These are phyloP conservation scores for Malthinus flaveolus DNA, from an alignment of 2,888 invertebrate genomes.

Conservation along the genomic window DNA sequence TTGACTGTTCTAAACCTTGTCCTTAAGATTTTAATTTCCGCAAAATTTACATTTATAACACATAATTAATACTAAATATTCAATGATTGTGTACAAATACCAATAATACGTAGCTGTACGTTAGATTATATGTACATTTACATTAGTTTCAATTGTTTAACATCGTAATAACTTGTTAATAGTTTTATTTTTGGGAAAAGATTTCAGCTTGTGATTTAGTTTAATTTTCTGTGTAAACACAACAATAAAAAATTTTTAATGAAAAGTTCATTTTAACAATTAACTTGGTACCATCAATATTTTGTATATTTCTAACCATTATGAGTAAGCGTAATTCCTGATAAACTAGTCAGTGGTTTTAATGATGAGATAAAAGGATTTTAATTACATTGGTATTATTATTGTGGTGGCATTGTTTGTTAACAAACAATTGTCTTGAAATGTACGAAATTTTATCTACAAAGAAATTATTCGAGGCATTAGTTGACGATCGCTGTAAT, in stretches of 20 bases:
- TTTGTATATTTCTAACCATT: no score
- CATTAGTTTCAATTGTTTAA: neutral
- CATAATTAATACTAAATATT: neutral
- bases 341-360: no score
- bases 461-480: no score
- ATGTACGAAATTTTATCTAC: no score
- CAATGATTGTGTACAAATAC: slow-evolving; percentile 11
- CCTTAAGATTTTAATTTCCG: neutral
- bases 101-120: slow-evolving; percentile 11
- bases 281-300: neutral
- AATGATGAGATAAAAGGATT: no score
- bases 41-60: neutral
- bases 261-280: neutral
- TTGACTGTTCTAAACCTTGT: no score
- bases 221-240: slow-evolving; percentile 13
- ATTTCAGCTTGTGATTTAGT: slow-evolving; percentile 3
- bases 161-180: neutral
- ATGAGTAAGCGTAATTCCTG: no score
- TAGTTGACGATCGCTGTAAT: no score
- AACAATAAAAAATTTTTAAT: slow-evolving; percentile 17
- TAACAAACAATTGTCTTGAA: no score
- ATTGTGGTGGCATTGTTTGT: no score
- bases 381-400: no score
- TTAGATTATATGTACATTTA: slow-evolving; percentile 2
- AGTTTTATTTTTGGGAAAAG: neutral